Base-by-base conservation (phyloP, 2,797 vertebrate genomes). In the Sebastes aleutianus region DNA sequence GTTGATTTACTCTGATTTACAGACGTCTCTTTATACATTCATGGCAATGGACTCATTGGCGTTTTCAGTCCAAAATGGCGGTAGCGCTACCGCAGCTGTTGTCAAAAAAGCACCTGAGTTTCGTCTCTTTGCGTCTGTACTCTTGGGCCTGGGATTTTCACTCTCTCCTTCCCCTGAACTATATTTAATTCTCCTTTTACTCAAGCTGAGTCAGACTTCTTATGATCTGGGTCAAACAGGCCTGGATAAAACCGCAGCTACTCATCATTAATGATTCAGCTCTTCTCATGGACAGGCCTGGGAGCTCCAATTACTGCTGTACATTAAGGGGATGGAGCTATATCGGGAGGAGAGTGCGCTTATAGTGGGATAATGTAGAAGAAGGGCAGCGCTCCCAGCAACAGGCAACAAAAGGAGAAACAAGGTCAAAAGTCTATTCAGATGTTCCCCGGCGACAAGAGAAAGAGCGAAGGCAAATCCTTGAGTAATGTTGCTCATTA, bases 261-360 rank as follows among this genome's bases (percentile, higher is more conserved):
- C 77, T 69, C 63, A 50, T 66, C 76, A 83, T 88, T 24, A 88
- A 82, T 69, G 85, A 82, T 88, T 87, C 71, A 86, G 72, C 68
- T 54, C 18, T 36, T 74, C 58, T 64, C 74, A 27, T 74, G 0
- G 56, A 27, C 50, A 10, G 11, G 34, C 50, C 56, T 14, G 26
- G 24, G 7, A 67, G 76, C 73, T 89, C 56, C 34, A 6, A 1
- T 83, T 83, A 62, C 74, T 14, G 76, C 71, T 66, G 79, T 82
- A 62, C 82, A 4, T 82, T 74, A 75, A 64, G 14, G 66, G 29
- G n/a, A 56, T 3, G 57, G 68, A 47, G 18, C 18, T 53, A n/a
- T 22, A 10, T 7, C 4, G 18, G 29, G 59, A 71, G 73, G 26
- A 43, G 24, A 14, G 22, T n/a, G 63, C 22, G 74, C 27, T 70